Evolutionary conservation across 2,888 invertebrate species (phyloP).

Genomic region (Punctoribates punctum): DNA sequence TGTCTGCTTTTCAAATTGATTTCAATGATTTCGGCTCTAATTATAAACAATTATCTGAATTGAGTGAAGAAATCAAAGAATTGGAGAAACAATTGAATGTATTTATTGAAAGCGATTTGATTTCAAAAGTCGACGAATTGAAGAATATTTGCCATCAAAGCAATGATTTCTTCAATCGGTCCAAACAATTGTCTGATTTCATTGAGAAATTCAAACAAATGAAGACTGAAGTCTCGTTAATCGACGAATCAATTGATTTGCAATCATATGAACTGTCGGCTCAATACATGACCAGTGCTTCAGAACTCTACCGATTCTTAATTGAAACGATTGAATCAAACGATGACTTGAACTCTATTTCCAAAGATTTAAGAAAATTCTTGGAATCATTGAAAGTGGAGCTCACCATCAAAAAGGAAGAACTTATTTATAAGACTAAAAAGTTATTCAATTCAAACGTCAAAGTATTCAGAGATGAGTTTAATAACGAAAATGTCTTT

Average conservation of each 20-base stretch:
- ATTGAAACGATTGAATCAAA: background rate
- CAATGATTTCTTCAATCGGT: slow-evolving; percentile 2
- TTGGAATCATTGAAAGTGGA: background rate
- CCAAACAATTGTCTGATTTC: slow-evolving; percentile 8
- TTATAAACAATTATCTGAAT: background rate
- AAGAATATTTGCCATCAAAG: slow-evolving; percentile 7
- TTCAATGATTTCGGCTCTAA: background rate
- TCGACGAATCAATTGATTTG: background rate
- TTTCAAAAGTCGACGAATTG: background rate
- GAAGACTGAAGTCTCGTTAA: background rate
- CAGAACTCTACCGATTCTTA: background rate
- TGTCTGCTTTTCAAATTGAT: background rate
- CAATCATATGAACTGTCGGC: slow-evolving; percentile 18
- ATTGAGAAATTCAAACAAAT: background rate
- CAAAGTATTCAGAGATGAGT: slow-evolving; percentile 31
- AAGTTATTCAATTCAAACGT: slow-evolving; percentile 21
- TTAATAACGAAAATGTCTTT: slow-evolving; percentile 16
- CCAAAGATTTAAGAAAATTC: background rate
- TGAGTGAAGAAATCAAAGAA: background rate
- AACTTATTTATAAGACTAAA: slow-evolving; percentile 23
- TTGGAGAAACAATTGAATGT: slow-evolving; percentile 9
- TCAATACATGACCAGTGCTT: slow-evolving; percentile 23
- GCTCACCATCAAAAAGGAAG: slow-evolving; percentile 3
- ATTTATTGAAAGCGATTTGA: slow-evolving; percentile 25
- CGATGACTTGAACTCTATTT: slow-evolving; percentile 1